phyloP scores from a whole-genome alignment of 2,113 vertebrate species.

The Geococcyx californianus region DNA sequence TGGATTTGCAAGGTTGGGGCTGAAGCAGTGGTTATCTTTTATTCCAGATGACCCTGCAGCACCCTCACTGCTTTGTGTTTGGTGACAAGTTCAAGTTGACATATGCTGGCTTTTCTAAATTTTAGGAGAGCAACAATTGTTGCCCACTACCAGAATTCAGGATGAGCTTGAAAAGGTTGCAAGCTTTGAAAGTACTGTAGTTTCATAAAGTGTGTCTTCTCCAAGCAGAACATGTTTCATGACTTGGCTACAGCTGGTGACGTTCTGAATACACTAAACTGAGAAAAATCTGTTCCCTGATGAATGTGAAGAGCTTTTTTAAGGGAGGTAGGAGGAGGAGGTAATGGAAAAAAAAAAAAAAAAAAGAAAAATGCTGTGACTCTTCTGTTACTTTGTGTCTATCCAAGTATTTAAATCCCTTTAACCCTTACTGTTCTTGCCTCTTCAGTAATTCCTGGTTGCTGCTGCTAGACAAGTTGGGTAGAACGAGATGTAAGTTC shows the following conservation, averaged over 20 bases:
- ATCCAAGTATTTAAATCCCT: not conserved
- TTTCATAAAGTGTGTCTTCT: not conserved
- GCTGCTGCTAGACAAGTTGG: not conserved
- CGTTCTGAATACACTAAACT: not conserved
- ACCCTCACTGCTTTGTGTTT: not conserved
- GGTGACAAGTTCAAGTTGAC: not conserved
- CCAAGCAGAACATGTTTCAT: not conserved
- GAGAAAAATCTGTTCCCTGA: constrained; percentile 26
- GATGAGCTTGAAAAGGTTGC: not conserved
- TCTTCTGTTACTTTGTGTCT: not conserved
- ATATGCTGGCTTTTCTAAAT: not conserved
- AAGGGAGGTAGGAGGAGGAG: not conserved
- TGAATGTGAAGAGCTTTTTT: not conserved
- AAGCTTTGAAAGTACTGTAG: not conserved
- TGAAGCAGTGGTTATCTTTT: not conserved
- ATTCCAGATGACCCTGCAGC: not conserved
- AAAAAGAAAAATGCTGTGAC: not conserved
- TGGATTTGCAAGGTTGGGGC: not conserved
- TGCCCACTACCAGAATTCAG: not conserved
- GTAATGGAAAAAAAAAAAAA: not conserved
- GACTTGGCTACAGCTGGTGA: not conserved
- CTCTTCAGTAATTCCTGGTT: not conserved
- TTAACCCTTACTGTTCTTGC: not conserved
- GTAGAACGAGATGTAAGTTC: not conserved
- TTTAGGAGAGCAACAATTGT: not conserved